Base-by-base conservation (phyloP, 1,140 invertebrate species). In the Cotesia glomerata region DNA sequence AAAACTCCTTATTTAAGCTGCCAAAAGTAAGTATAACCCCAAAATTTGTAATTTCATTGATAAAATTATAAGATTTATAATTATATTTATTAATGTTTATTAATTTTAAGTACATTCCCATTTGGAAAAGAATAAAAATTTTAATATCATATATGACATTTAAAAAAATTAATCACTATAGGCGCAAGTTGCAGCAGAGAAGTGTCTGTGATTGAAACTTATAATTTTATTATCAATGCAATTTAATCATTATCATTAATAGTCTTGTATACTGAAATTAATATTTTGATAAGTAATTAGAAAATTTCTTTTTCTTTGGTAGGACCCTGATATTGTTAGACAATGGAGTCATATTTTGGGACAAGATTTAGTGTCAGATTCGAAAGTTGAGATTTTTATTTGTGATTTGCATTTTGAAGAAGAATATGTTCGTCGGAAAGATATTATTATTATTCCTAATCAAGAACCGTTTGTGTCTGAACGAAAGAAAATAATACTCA, bases 21-120 rank as follows among this genome's bases (percentile, higher is more conserved):
- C 52, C 52, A n/a, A 54, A 54, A 54, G 52, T 54, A 54, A 54
- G 52, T 54, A 18, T 54, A 54, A 54, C 52, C 16, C 52, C 52
- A 54, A 54, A 54, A 54, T 54, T 54, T 54, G 52, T 54, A 18
- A 14, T 18, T 14, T 54, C 52, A 16, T 18, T 14, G 13, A 54
- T 54, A 18, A 54, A 18, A 14, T 54, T 4, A 54, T 39, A 39
- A 39, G 36, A 39, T 39, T 39, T 39, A 39, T 39, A 39, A 39
- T 39, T 39, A 54, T 54, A 18, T 54, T 54, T 54, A 54, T 54
- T 54, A 18, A 54, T 54, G 16, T 54, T 54, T 54, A 54, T 54
- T 54, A 54, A 54, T 18, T 54, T 54, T 54, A 18, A 54, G n/a
- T 54, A 18, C 16, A 18, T 54, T 54, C n/a, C 13, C 7, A 54